Evolutionary conservation across 2,113 vertebrate species (phyloP).

Genomic region (Engraulis encrasicolus): DNA sequence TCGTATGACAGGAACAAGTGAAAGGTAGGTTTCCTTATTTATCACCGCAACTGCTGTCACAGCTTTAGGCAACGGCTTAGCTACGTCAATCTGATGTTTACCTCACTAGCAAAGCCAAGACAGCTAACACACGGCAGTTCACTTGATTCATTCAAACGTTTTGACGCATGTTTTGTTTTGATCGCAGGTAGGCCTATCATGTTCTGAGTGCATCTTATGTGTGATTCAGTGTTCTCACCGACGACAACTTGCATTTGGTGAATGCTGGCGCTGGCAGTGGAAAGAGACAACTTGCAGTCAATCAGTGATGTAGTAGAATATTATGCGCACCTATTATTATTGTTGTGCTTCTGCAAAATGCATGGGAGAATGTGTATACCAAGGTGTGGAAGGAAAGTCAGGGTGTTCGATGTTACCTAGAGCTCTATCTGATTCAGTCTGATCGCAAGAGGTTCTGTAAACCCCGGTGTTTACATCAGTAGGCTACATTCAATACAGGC

Average conservation of each 20-base stretch:
- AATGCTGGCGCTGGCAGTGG: neutral
- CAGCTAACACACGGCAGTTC: neutral
- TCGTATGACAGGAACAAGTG: slow-evolving; percentile 40
- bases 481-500: neutral
- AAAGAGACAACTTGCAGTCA: neutral
- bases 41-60: neutral
- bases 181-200: neutral
- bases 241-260: neutral
- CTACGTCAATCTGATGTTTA: slow-evolving; percentile 21
- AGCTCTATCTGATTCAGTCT: too few relatives aligned
- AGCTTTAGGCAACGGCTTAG: neutral
- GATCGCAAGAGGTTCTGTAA: neutral
- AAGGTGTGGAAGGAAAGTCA: too few relatives aligned
- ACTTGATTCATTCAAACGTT: neutral
- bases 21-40: slow-evolving; percentile 3
- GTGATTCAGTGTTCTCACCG: neutral
- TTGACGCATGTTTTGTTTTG: neutral
- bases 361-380: neutral
- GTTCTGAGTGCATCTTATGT: neutral
- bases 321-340: neutral
- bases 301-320: neutral
- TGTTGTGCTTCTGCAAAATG: too few relatives aligned
- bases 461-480: neutral
- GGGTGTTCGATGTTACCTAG: too few relatives aligned
- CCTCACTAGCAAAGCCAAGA: neutral